A percentile compares a stretch with the other conserved stretches of the same genome.
phyloP scores from a whole-genome alignment of 2,113 vertebrate species.

The Eurypyga helias region DNA sequence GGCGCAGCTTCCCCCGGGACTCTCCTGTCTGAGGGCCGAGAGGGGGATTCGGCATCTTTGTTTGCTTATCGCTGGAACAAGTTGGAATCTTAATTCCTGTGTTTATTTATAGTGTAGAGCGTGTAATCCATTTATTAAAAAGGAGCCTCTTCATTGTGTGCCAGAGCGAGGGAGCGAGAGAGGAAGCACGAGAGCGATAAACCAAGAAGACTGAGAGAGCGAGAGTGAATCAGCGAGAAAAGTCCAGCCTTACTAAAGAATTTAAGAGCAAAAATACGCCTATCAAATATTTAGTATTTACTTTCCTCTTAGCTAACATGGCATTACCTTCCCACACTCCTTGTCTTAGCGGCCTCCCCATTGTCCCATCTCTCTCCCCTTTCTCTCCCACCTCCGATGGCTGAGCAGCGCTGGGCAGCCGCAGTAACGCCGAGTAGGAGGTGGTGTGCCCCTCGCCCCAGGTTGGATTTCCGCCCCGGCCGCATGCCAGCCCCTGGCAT shows the following conservation, averaged over 20 bases:
- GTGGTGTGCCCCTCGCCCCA: too few relatives aligned
- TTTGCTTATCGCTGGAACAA: conserved; percentile 65
- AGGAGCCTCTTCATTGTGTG: conserved; percentile 50
- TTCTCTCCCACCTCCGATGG: neutral
- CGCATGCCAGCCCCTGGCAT: neutral
- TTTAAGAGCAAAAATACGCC: conserved; percentile 39
- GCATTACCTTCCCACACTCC: conserved; percentile 1
- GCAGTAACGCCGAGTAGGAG: neutral
- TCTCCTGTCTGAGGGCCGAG: conserved; percentile 7
- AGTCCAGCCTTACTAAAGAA: conserved; percentile 34
- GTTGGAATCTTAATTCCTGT: conserved; percentile 59
- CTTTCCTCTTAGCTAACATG: conserved; percentile 26
- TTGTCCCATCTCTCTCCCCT: neutral
- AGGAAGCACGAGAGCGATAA: conserved; percentile 42
- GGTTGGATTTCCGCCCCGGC: neutral
- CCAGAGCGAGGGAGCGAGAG: conserved; percentile 9
- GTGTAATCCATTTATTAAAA: conserved; percentile 69
- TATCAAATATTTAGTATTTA: conserved; percentile 73
- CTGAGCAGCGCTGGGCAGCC: neutral
- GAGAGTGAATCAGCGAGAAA: conserved; percentile 64
- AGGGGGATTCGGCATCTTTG: conserved; percentile 20
- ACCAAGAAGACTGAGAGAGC: conserved; percentile 2
- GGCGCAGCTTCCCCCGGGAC: neutral
- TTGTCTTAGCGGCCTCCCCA: neutral
- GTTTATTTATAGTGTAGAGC: conserved; percentile 66